phyloP scores from a whole-genome alignment of 2,113 vertebrate genomes.

The Trematocara stigmaticum region DNA sequence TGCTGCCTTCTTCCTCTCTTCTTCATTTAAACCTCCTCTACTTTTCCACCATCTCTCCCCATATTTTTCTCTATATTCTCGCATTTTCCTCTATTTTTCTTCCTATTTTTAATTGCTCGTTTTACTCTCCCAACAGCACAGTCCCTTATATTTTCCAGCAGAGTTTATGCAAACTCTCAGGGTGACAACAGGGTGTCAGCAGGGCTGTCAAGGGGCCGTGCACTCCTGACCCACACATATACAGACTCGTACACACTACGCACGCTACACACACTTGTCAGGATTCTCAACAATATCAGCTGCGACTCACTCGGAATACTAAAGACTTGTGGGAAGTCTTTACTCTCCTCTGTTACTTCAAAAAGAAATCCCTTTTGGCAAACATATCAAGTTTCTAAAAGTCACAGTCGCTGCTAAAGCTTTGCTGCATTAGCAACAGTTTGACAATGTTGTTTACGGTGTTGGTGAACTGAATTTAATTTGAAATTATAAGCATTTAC shows the following conservation, averaged over 20 bases:
- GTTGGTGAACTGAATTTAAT: background rate
- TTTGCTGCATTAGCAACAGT: background rate
- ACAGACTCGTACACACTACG: background rate
- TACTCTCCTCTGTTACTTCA: background rate
- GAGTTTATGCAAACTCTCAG: background rate
- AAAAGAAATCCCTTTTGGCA: background rate
- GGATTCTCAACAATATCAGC: constrained; percentile 2
- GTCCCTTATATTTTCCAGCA: background rate
- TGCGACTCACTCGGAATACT: constrained; percentile 16
- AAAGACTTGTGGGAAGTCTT: constrained; percentile 20
- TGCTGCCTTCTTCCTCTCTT: background rate
- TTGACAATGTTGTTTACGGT: background rate
- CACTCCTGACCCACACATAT: constrained; percentile 29
- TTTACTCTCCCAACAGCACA: background rate
- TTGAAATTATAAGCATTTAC: background rate
- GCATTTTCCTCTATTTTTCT: background rate
- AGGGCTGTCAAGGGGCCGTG: constrained; percentile 7
- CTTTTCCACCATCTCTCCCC: background rate
- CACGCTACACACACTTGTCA: constrained; percentile 17
- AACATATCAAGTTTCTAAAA: background rate
- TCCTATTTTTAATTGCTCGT: background rate
- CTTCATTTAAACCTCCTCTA: background rate
- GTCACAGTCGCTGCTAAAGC: background rate
- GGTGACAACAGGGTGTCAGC: constrained; percentile 12
- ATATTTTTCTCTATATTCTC: background rate